phyloP scores from a whole-genome alignment of 1,140 invertebrate genomes.

The Drosophila melanogaster region DNA sequence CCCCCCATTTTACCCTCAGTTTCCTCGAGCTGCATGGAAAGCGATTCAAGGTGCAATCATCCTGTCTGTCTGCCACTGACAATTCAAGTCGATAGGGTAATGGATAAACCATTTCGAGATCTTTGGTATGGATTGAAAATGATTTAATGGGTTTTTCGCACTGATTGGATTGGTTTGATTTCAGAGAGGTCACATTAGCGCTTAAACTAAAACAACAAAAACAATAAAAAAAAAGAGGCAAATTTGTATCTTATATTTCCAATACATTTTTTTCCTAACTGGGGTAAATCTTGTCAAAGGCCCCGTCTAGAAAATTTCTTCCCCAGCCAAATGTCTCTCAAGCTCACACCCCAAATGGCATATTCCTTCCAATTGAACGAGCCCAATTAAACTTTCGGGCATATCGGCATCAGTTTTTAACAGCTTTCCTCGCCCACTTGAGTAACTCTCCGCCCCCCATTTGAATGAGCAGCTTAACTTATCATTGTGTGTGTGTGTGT shows the following conservation, averaged over 20 bases:
- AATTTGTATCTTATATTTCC: neutral
- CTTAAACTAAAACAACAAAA: neutral
- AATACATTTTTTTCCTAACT: neutral
- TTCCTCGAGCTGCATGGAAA: conserved; percentile 39
- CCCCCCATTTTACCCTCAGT: neutral
- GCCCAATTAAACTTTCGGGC: conserved; percentile 52
- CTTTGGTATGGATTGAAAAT: conserved; percentile 7
- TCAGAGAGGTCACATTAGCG: neutral
- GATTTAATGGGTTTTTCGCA: neutral
- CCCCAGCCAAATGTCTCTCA: conserved; percentile 12
- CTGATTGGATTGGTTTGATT: neutral
- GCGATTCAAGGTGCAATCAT: conserved; percentile 43
- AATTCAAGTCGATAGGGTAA: conserved; percentile 32
- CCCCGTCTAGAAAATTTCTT: neutral
- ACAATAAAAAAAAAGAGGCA: neutral
- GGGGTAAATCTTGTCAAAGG: neutral
- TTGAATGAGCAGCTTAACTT: conserved; percentile 64
- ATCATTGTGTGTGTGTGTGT: conserved; percentile 47
- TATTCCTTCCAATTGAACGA: conserved; percentile 47
- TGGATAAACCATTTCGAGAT: conserved; percentile 25
- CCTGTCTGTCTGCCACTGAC: conserved; percentile 36
- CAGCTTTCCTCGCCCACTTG: conserved; percentile 38
- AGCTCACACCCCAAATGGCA: conserved; percentile 3
- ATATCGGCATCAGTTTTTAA: conserved; percentile 54
- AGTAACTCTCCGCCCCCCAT: conserved; percentile 28